Base-by-base conservation (phyloP, 2,113 vertebrate species). In the Melozone crissalis region DNA sequence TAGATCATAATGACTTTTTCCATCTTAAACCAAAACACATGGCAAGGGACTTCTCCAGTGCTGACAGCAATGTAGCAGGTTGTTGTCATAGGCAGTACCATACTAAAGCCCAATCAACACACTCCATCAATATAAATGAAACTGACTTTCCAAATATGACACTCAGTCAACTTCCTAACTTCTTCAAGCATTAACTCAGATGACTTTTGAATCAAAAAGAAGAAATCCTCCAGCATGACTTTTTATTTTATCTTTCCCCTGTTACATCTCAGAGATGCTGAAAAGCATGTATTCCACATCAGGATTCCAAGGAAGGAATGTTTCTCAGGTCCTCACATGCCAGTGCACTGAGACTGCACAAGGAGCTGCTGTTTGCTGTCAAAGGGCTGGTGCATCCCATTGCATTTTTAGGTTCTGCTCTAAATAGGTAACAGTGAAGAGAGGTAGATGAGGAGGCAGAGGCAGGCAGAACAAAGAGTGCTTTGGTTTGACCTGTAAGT, bases 271-370 rank as follows among this genome's bases (percentile, higher is more conserved):
- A 61, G 49, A 68, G 33, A 33, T 26, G 37, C 12, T 41, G 9
- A 37, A 77, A 76, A 71, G 5, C 9, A 8, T 15, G 6, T 24
- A 37, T 55, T 13, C 7, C 20, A 37, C 4, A 0, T 10, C 18
- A 90, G 51, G 5, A 3, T 47, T 17, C 24, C 8, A 12, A 52
- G 30, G 11, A 61, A 65, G 33, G 30, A 78, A 39, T 10, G 14
- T 39, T 71, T 89, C 30, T 59, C 13, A 0, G 0, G 15, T 63
- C 5, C 13, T 80, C 21, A 7, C 10, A 4, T 15, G 5, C 27
- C 28, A 30, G 21, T 44, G 54, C 7, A 30, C 15, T 20, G 46
- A 66, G 23, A 33, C 30, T 46, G 51, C 37, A 74, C 0, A 0
- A 44, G 18, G 14, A 62, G 16, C 16, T 76, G 39, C 20, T 37